Percentiles rank a stretch among this genome's conserved stretches.
phyloP scores from a whole-genome alignment of 2,113 vertebrate species.

The Burhinus oedicnemus region DNA sequence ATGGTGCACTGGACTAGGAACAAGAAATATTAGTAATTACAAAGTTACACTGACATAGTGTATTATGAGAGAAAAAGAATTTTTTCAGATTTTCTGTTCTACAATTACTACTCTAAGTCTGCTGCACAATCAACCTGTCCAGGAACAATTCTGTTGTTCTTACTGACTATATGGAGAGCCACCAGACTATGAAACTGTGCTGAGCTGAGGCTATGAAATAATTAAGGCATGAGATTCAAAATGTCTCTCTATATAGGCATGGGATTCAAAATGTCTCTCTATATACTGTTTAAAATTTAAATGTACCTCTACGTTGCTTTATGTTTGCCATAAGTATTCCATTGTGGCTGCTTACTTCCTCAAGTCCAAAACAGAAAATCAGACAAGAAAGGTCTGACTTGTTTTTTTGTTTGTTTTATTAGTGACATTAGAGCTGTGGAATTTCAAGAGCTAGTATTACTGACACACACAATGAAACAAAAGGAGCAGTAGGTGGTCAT shows the following conservation, averaged over 20 bases:
- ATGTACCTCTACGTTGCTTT: background rate
- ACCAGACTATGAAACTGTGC: background rate
- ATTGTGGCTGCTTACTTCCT: background rate
- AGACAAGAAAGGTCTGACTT: background rate
- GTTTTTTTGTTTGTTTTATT: background rate
- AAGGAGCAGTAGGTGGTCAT: background rate
- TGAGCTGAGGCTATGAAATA: background rate
- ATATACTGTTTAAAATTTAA: background rate
- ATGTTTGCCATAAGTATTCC: background rate
- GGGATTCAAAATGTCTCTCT: background rate
- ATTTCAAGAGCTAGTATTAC: background rate
- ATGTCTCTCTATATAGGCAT: background rate
- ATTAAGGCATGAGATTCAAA: background rate
- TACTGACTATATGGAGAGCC: background rate
- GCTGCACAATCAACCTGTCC: background rate
- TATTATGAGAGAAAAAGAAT: background rate
- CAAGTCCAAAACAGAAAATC: background rate
- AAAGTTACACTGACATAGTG: background rate
- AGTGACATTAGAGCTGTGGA: background rate
- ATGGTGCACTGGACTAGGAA: slow-evolving; percentile 84
- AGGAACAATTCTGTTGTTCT: background rate
- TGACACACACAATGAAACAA: background rate
- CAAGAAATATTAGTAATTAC: background rate
- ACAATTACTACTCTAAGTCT: background rate
- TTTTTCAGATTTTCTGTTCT: background rate